Evolutionary conservation across 2,113 vertebrate genomes (phyloP).

Genomic region (Sinocyclocheilus rhinocerous): DNA sequence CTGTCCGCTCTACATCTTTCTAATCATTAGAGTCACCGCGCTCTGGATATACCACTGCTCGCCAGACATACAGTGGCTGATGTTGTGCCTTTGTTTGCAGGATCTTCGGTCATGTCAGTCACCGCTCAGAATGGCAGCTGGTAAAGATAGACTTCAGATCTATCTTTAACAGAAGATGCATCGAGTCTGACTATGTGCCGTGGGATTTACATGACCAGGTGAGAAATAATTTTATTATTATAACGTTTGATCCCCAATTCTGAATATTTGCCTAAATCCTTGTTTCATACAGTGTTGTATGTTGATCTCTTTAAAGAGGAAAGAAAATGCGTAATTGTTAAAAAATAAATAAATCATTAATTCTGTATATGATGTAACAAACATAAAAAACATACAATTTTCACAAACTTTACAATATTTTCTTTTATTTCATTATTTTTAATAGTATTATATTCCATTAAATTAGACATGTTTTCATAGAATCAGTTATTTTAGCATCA

Average conservation of each 20-base stretch:
- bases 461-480: no score
- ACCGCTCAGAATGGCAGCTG: slow-evolving; percentile 98
- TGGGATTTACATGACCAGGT: slow-evolving; percentile 98
- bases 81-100: slow-evolving; percentile 71
- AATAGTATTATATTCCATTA: no score
- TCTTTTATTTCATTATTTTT: no score
- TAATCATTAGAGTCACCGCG: slow-evolving; percentile 43
- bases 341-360: no score
- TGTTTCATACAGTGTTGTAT: not conserved
- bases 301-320: no score
- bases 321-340: no score
- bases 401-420: no score
- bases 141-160: slow-evolving; percentile 98
- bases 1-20: slow-evolving; percentile 10
- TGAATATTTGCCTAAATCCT: not conserved
- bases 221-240: not conserved
- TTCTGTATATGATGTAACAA: no score
- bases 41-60: not conserved
- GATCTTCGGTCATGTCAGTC: slow-evolving; percentile 97
- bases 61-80: slow-evolving; percentile 31
- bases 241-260: no score
- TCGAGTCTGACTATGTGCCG: slow-evolving; percentile 88
- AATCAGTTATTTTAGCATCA: no score
- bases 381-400: no score
- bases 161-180: slow-evolving; percentile 93